phyloP scores from a whole-genome alignment of 2,113 vertebrate genomes.

The Cynocephalus volans region DNA sequence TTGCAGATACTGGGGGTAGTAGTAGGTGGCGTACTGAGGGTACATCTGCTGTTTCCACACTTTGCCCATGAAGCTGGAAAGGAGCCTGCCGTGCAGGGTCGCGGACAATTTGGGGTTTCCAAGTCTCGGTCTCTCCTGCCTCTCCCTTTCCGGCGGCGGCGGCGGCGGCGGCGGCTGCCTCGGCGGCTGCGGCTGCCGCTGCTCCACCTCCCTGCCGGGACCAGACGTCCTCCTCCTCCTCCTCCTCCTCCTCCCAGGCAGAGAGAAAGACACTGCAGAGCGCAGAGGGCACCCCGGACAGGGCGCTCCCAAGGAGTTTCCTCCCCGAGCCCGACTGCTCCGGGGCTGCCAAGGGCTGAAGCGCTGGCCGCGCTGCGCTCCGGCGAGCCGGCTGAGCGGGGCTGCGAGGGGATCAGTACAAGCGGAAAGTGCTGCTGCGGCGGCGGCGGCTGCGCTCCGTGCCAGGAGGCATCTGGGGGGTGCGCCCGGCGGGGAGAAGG shows the following conservation, averaged over 20 bases:
- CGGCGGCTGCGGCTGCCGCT: slow-evolving; percentile 79
- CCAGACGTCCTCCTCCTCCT: slow-evolving; percentile 81
- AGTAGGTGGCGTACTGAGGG: slow-evolving; percentile 95
- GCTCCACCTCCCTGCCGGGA: slow-evolving; percentile 84
- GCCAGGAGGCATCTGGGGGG: slow-evolving; percentile 82
- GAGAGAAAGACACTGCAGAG: slow-evolving; percentile 82
- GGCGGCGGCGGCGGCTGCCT: slow-evolving; percentile 70
- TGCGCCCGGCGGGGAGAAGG: slow-evolving; percentile 53
- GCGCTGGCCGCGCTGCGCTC: slow-evolving; percentile 68
- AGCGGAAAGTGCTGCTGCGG: slow-evolving; percentile 82
- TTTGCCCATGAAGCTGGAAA: slow-evolving; percentile 95
- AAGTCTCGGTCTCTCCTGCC: slow-evolving; percentile 86
- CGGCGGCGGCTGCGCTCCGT: slow-evolving; percentile 73
- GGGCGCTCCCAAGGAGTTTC: slow-evolving; percentile 84
- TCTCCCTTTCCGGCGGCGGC: slow-evolving; percentile 85
- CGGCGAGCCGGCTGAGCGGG: slow-evolving; percentile 71
- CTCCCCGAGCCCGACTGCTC: slow-evolving; percentile 75
- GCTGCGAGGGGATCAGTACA: slow-evolving; percentile 81
- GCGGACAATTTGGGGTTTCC: slow-evolving; percentile 88
- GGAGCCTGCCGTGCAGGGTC: slow-evolving; percentile 88
- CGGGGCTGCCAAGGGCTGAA: slow-evolving; percentile 78
- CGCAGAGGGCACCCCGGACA: slow-evolving; percentile 86
- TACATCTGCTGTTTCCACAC: slow-evolving; percentile 95
- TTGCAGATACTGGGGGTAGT: slow-evolving; percentile 93
- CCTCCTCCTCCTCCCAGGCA: slow-evolving; percentile 81